A percentile compares a stretch with the other conserved stretches of the same genome.
Conservation (phyloP, 2,797 vertebrate genomes). For the Mus spretus region DNA sequence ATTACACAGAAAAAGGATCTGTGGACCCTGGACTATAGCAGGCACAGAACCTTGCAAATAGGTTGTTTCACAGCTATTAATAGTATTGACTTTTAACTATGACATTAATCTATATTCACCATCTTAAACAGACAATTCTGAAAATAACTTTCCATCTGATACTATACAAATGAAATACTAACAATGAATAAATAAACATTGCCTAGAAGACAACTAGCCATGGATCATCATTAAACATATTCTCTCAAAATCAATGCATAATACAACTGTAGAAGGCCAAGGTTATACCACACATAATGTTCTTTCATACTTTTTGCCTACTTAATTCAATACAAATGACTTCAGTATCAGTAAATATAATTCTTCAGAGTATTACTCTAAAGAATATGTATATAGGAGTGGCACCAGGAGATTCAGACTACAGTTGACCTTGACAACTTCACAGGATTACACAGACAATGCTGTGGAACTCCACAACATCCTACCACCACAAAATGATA, state of each 20-base stretch:
- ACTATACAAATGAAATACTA: not conserved
- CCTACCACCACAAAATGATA: not conserved
- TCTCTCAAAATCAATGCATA: not conserved
- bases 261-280: not conserved
- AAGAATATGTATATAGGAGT: not conserved
- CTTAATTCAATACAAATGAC: not conserved
- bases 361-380: not conserved
- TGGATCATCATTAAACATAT: not conserved
- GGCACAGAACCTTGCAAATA: not conserved
- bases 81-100: not conserved
- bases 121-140: not conserved
- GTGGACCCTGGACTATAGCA: not conserved
- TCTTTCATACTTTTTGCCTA: not conserved
- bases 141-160: not conserved
- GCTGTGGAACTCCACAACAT: not conserved
- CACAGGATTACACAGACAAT: not conserved
- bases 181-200: constrained; percentile 3
- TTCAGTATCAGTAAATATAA: not conserved
- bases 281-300: not conserved
- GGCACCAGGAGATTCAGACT: not conserved
- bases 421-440: not conserved
- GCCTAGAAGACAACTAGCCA: not conserved
- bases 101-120: not conserved
- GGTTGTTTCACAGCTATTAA: not conserved
- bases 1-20: not conserved